phyloP scores from a whole-genome alignment of 1,140 invertebrate genomes.

The Brachystomella parvula region DNA sequence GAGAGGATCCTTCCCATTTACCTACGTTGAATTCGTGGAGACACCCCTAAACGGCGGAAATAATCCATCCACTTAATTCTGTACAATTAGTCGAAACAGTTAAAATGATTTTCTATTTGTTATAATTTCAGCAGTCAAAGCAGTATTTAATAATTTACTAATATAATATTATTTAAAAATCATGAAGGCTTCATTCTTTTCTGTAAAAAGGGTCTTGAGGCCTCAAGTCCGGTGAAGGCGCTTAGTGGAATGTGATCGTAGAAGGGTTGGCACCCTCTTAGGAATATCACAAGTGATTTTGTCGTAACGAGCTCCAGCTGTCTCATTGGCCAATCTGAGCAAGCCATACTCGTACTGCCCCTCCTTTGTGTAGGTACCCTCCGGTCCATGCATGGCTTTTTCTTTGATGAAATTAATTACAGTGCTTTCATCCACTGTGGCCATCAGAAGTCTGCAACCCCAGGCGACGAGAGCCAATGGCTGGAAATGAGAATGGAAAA shows the following conservation, averaged over 20 bases:
- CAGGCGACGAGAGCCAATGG: conserved; percentile 68
- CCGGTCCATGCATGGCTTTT: conserved; percentile 57
- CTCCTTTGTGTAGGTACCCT: conserved; percentile 50
- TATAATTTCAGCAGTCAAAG: no score
- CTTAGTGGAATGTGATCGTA: neutral
- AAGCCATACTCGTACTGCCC: conserved; percentile 56
- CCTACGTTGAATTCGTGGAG: conserved; percentile 17
- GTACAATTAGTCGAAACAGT: no score
- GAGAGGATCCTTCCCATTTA: conserved; percentile 25
- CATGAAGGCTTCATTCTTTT: no score
- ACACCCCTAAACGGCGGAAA: neutral
- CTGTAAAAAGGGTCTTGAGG: no score
- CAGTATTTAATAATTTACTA: no score
- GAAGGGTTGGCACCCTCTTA: neutral
- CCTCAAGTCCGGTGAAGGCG: no score
- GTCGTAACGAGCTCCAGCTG: conserved; percentile 26
- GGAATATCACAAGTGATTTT: conserved; percentile 18
- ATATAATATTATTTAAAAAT: no score
- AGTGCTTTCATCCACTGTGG: conserved; percentile 53
- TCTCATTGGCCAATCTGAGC: conserved; percentile 46
- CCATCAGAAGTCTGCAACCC: conserved; percentile 66
- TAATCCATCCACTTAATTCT: no score
- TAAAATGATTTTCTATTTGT: no score
- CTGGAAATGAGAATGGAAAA: conserved; percentile 46
- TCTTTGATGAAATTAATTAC: conserved; percentile 57